Evolutionary conservation across 2,797 vertebrate genomes (phyloP), one percentile per base, ranked within the genome.

Genomic region (Alca torda): DNA sequence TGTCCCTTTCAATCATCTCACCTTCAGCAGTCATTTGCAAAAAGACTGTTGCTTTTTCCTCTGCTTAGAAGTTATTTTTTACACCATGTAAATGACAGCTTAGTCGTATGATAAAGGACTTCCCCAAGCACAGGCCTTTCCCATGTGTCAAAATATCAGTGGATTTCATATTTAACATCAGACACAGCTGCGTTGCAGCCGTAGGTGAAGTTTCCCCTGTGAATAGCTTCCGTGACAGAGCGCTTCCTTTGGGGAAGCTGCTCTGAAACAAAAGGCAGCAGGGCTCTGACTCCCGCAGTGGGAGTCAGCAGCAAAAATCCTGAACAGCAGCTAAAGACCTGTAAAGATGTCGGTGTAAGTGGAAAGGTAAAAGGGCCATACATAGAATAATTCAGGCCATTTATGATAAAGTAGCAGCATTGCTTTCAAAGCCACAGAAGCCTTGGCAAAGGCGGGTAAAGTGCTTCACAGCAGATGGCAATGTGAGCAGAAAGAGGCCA

Each of bases 41-140:
- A 84, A 73, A 74, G 51, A 10, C 78, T 73, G 16, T 79, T 92
- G 63, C 64, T 80, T 92, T 77, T 92, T 75, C 59, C 64, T 86
- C 68, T 56, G 64, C 64, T 85, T 80, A 57, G 68, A 85, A 87
- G 53, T 93, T 85, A 20, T 64, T 84, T 96, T 93, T 94, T 87
- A 59, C 46, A 37, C 57, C 41, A n/a, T 84, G 87, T 78, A 88
- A 70, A 87, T 84, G 84, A 92, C 91, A 96, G 79, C 35, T 81
- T 91, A 95, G 93, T 94, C 21, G 1, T n/a, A 31, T 23, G 91
- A 91, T 92, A 69, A 93, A 92, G 93, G 84, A 80, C 87, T 92
- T 95, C 68, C 84, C 53, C 4, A 1, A 83, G 89, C 92, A 72
- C 82, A 78, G 82, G 87, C 61, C 90, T 95, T 91, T 90, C 83